Evolutionary conservation across 1,140 invertebrate genomes (phyloP), one percentile per base, ranked within the genome.

Genomic region (Elysia chlorotica): DNA sequence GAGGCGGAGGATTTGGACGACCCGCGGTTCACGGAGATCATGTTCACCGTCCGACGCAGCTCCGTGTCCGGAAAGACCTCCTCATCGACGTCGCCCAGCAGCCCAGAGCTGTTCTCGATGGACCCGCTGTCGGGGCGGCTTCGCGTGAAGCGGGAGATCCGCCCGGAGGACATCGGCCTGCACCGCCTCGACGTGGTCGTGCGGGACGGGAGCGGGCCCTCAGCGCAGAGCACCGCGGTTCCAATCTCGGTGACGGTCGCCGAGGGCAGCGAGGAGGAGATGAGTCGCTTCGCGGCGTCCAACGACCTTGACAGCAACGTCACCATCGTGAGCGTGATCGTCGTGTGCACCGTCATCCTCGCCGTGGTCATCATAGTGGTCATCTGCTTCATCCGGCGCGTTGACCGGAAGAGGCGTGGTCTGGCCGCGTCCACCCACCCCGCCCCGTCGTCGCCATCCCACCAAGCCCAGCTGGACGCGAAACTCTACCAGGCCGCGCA

Each of bases 71-170:
- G 4, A 6, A 38, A 21, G 63, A n/a, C n/a, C n/a, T n/a, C n/a
- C n/a, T n/a, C n/a, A n/a, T n/a, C n/a, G n/a, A n/a, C n/a, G n/a
- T n/a, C n/a, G n/a, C n/a, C n/a, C n/a, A 48, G 30, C 25, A 30
- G 30, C 37, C 69, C 41, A 10, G 28, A 91, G 90, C 62, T 96
- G 84, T 96, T 98, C 88, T 92, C 92, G 30, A 95, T 98, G 71
- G 93, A 97, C 86, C 91, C 93, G 1, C 88, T 92, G 33, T 94
- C 92, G 0, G 96, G 96, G 0, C 93, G 95, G 0, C 94, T 97
- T 74, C 92, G 93, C 6, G 93, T 96, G 0, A 75, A 73, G 38
- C 93, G 79, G 95, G 93, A 0, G 66, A 76, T 76, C 30, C 38
- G 48, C 10, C 65, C 70, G 33, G 33, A 69, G 6, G 74, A 76